Evolutionary conservation across 2,113 vertebrate species (phyloP).

Genomic region (Trinectes maculatus): DNA sequence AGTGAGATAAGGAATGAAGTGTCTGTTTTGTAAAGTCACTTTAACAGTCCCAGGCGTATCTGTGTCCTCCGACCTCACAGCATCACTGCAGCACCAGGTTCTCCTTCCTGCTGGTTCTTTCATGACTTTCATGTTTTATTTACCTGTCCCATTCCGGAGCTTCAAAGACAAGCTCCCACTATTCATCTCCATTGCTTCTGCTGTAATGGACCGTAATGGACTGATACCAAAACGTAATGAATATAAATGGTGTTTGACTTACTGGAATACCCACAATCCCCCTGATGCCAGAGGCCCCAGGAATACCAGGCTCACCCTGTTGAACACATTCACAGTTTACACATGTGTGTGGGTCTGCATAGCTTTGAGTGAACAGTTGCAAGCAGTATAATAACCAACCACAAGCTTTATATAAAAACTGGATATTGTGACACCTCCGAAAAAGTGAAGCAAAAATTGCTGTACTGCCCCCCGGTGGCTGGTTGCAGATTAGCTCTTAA

Average conservation of each 20-base stretch:
- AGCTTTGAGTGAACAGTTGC: too few species aligned
- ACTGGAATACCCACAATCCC: slow-evolving; percentile 85
- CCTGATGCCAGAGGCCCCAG: slow-evolving; percentile 77
- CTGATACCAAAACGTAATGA: background rate
- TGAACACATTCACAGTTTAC: slow-evolving; percentile 12
- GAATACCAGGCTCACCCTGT: slow-evolving; percentile 79
- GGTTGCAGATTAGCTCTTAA: too few species aligned
- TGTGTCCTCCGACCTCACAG: slow-evolving; percentile 13
- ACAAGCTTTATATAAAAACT: too few species aligned
- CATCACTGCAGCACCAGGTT: background rate
- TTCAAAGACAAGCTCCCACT: slow-evolving; percentile 7
- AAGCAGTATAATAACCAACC: too few species aligned
- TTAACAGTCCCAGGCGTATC: slow-evolving; percentile 3
- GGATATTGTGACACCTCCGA: too few species aligned
- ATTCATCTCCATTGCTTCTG: background rate
- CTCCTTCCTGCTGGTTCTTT: slow-evolving; percentile 2
- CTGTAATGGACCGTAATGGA: background rate
- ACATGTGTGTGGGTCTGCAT: too few species aligned
- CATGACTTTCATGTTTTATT: slow-evolving; percentile 37
- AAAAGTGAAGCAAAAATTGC: too few species aligned
- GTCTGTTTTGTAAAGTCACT: background rate
- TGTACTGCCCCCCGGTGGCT: too few species aligned
- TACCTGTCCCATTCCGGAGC: slow-evolving; percentile 9
- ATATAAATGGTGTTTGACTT: slow-evolving; percentile 54
- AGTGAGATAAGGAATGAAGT: background rate